Evolutionary conservation across 2,113 vertebrate species (phyloP), one percentile per base, ranked within the genome.

Genomic region (Cheirogaleus medius): DNA sequence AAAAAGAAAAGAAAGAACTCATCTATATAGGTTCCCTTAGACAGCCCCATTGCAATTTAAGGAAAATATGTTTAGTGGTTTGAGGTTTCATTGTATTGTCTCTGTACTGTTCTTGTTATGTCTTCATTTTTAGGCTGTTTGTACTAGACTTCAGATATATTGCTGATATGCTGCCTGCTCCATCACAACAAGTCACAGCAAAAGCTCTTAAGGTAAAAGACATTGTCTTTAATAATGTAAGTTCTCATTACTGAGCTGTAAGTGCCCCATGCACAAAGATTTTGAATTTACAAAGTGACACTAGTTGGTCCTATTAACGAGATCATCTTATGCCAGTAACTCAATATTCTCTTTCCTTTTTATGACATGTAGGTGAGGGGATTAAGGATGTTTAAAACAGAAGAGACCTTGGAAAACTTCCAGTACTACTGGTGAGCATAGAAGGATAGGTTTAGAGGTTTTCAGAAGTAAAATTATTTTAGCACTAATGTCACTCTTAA

Each of bases 41-140:
- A 88, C 1, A 96, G n/a, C 17, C 32, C 13, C 13, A 68, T 20
- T 91, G 52, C 66, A 93, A 86, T 90, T 76, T 78, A 82, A 94
- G 63, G 68, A 95, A 97, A 91, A 78, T 63, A 90, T 44, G n/a
- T 83, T 95, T 83, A 86, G 42, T 96, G 39, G 77, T 95, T 91
- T 96, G 73, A 91, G 68, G 66, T 83, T 77, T 92, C 73, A 34
- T 56, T 91, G 32, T 39, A 42, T 80, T 85, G 8, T 77, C 23
- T 91, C 44, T 54, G 4, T 47, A 42, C 29, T 91, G 8, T n/a
- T 90, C 32, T 68, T 89, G 32, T 88, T 88, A 90, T 68, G 9
- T 88, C 27, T 94, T 97, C n/a, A 83, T 89, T 85, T 89, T 91
- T 18, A 78, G 21, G 69, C 23, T 86, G 10, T 37, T 97, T 37